Percentiles rank a stretch among this genome's conserved stretches.
Conservation (phyloP, 2,888 invertebrate species). For the Drosophila vallismaia region DNA sequence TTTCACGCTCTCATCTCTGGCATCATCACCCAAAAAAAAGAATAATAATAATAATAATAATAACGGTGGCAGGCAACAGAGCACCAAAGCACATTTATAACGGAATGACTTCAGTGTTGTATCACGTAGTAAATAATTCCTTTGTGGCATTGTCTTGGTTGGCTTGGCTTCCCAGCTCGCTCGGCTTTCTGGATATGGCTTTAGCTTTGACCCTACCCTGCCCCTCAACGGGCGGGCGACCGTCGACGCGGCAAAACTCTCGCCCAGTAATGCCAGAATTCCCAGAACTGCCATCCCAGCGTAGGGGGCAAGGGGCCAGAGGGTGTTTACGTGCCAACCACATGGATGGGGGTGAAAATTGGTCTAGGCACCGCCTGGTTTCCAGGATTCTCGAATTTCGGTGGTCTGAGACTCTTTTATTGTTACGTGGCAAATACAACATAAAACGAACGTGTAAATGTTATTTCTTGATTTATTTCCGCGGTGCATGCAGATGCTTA, state of each 20-base stretch:
- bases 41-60: not conserved
- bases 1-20: slow-evolving; percentile 28
- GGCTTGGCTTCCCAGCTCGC: slow-evolving; percentile 52
- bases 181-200: slow-evolving; percentile 30
- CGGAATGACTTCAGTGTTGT: slow-evolving; percentile 74
- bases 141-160: slow-evolving; percentile 77
- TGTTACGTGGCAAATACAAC: slow-evolving; percentile 77
- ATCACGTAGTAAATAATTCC: slow-evolving; percentile 78
- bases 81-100: slow-evolving; percentile 68
- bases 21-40: slow-evolving; percentile 13
- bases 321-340: slow-evolving; percentile 35
- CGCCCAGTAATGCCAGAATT: slow-evolving; percentile 39
- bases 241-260: slow-evolving; percentile 11
- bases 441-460: slow-evolving; percentile 77
- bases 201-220: slow-evolving; percentile 38
- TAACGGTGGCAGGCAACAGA: slow-evolving; percentile 33
- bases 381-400: slow-evolving; percentile 7
- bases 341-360: slow-evolving; percentile 41
- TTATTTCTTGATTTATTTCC: slow-evolving; percentile 79
- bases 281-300: slow-evolving; percentile 31
- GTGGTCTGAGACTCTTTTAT: slow-evolving; percentile 59
- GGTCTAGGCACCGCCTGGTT: slow-evolving; percentile 41
- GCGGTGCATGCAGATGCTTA: slow-evolving; percentile 76
- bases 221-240: slow-evolving; percentile 7
- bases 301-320: slow-evolving; percentile 16